Base-by-base conservation (phyloP, 2,797 vertebrate genomes). In the Gobio occitaniae region DNA sequence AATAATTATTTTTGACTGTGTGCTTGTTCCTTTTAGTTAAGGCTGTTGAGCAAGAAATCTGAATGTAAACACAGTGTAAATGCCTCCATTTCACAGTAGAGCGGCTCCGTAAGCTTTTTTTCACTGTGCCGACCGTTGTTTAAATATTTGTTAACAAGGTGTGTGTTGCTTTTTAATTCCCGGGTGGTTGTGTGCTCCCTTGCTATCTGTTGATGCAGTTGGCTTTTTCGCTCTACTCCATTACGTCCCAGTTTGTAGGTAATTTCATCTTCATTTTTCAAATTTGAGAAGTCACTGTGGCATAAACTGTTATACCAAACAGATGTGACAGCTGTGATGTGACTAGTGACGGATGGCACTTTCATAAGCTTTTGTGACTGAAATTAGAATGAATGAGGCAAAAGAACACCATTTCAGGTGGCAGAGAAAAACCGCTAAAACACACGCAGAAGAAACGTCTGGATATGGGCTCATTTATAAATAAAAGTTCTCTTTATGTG, bases 111-210 rank as follows among this genome's bases (percentile, higher is more conserved):
- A 78, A 74, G 84, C 72, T 78, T 84, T 48, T 88, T 70, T 80
- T 44, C n/a, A n/a, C 66, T 19, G 80, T 65, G 70, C 82, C 29
- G 29, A 84, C 82, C 83, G n/a, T 84, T 89, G 88, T 90, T 84
- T 86, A 87, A 89, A 88, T 87, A 82, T 89, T 86, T 90, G 89
- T 90, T 88, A 86, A 88, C 85, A 89, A 88, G 87, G 78, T 85
- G 70, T 65, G 59, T 38, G 80, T 59, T 87, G 88, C 65, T 78
- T 69, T 90, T 88, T 84, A 87, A 89, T 87, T 82, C 87, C 78
- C 47, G 3, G 8, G 21, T 29, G 85, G 76, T 89, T 72, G 69
- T 48, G 78, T 59, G 81, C 71, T 74, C 50, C 4, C 48, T 76
- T 11, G 8, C 52, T 61, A 61, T 82, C 80, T 80, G 50, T 47